A percentile compares a stretch with the other conserved stretches of the same genome.
Conservation (phyloP, 1,140 invertebrate genomes). For the Gonatopus flavifemur region DNA sequence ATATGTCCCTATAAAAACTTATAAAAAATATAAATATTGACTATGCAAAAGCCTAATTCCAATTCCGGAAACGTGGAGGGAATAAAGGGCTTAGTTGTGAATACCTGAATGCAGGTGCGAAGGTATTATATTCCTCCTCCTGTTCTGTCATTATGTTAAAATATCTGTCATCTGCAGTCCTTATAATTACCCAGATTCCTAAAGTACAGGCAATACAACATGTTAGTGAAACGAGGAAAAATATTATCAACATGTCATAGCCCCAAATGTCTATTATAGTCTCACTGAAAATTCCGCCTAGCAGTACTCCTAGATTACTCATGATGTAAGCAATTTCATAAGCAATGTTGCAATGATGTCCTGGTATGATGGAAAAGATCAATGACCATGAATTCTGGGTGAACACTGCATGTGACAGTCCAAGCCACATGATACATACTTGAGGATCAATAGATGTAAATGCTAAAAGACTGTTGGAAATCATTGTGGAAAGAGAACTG, state of each 20-base stretch:
- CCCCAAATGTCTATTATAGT: slow-evolving; percentile 85
- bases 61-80: too few species aligned
- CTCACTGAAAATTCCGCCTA: slow-evolving; percentile 83
- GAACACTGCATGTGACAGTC: slow-evolving; percentile 87
- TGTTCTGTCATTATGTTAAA: slow-evolving; percentile 78
- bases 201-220: slow-evolving; percentile 75
- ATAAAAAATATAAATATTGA: too few species aligned
- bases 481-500: slow-evolving; percentile 77
- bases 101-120: slow-evolving; percentile 45
- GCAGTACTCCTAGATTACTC: slow-evolving; percentile 91
- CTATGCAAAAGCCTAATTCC: too few species aligned
- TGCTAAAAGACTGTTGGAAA: slow-evolving; percentile 80
- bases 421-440: slow-evolving; percentile 83
- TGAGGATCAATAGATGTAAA: slow-evolving; percentile 88
- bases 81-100: too few species aligned
- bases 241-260: slow-evolving; percentile 90
- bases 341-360: slow-evolving; percentile 93
- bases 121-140: slow-evolving; percentile 60
- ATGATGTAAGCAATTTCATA: slow-evolving; percentile 96
- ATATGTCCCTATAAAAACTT: too few species aligned
- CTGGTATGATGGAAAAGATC: slow-evolving; percentile 86
- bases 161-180: slow-evolving; percentile 65
- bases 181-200: slow-evolving; percentile 75
- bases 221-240: slow-evolving; percentile 74
- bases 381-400: slow-evolving; percentile 95